phyloP scores from a whole-genome alignment of 2,888 invertebrate species.

The Trissoscelio sp. region DNA sequence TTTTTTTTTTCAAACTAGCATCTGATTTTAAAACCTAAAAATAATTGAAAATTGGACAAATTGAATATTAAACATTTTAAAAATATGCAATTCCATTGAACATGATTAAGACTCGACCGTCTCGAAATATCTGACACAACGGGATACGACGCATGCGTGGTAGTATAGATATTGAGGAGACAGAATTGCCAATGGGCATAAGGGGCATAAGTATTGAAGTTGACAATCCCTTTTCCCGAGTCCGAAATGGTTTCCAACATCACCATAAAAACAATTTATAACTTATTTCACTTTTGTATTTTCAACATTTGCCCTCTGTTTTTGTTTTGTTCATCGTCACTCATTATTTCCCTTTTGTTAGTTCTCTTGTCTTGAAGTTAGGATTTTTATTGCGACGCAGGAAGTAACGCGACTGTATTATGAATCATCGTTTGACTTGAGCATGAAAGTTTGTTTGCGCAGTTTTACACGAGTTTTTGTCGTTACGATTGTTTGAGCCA shows the following conservation, averaged over 20 bases:
- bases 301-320: no score
- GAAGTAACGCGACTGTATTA: slow-evolving; percentile 9
- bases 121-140: slow-evolving; percentile 55
- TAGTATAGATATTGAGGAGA: slow-evolving; percentile 67
- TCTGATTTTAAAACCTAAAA: no score
- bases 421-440: slow-evolving; percentile 23
- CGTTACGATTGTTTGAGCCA: background rate
- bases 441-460: slow-evolving; percentile 15
- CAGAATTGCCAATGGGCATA: slow-evolving; percentile 70
- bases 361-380: background rate
- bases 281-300: background rate
- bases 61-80: no score
- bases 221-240: slow-evolving; percentile 70
- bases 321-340: background rate
- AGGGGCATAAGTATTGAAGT: slow-evolving; percentile 66
- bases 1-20: no score
- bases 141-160: slow-evolving; percentile 70
- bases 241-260: background rate
- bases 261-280: background rate
- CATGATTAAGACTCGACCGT: slow-evolving; percentile 29
- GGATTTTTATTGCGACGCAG: slow-evolving; percentile 4
- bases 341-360: background rate
- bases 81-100: slow-evolving; percentile 21
- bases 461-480: slow-evolving; percentile 10
- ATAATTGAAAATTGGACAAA: no score